phyloP scores from a whole-genome alignment of 2,797 vertebrate species.

The Pseudopleuronectes americanus region DNA sequence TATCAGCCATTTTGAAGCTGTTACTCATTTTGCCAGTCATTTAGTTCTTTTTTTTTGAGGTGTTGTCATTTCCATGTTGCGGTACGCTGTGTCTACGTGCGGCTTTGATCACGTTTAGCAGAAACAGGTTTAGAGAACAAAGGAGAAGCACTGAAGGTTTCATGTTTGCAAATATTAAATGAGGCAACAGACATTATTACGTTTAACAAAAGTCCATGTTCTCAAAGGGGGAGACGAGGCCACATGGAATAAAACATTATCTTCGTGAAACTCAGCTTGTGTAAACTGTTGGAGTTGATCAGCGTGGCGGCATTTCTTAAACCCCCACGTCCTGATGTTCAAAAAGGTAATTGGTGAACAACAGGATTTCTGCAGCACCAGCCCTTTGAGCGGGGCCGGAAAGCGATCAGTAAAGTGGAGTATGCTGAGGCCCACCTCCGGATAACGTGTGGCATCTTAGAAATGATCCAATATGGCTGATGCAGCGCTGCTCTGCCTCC shows the following conservation, averaged over 20 bases:
- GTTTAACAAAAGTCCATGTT: conserved; percentile 41
- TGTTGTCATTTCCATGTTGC: conserved; percentile 41
- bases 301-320: not conserved
- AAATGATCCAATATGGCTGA: conserved; percentile 70
- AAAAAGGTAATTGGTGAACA: conserved; percentile 38
- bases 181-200: conserved; percentile 41
- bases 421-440: conserved; percentile 41
- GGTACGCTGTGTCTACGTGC: conserved; percentile 23
- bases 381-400: not conserved
- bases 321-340: not conserved
- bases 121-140: conserved; percentile 68
- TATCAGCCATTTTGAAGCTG: conserved; percentile 72
- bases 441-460: conserved; percentile 56
- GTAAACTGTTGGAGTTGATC: conserved; percentile 36
- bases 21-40: conserved; percentile 72
- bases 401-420: conserved; percentile 49
- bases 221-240: conserved; percentile 29
- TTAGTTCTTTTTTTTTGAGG: conserved; percentile 64
- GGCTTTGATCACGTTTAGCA: conserved; percentile 72
- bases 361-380: not conserved
- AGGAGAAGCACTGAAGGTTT: conserved; percentile 43
- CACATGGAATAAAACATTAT: conserved; percentile 41
- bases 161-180: conserved; percentile 66
- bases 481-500: conserved; percentile 58
- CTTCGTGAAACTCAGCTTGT: not conserved